Evolutionary conservation across 2,888 invertebrate species (phyloP).

Genomic region (Tinea trinotella): DNA sequence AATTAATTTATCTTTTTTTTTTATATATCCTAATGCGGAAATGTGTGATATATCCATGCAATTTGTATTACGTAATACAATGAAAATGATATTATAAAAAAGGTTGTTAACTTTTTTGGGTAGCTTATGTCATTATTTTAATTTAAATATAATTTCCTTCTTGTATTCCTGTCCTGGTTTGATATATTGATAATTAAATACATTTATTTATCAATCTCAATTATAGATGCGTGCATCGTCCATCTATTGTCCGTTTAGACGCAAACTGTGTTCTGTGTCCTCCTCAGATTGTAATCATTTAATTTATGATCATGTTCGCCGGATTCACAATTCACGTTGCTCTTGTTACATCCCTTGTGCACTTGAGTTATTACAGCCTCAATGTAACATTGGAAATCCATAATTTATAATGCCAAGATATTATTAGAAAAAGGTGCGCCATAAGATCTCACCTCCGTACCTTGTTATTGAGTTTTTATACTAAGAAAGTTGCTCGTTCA

Average conservation of each 20-base stretch:
- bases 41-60: neutral
- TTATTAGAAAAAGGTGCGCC: neutral
- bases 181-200: no score
- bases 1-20: neutral
- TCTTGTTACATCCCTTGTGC: constrained; percentile 14
- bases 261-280: constrained; percentile 26
- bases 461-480: neutral
- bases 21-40: neutral
- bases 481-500: neutral
- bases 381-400: neutral
- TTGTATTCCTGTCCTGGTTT: no score
- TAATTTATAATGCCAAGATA: neutral
- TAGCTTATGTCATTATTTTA: no score
- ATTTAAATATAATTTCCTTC: no score
- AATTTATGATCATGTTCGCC: constrained; percentile 45
- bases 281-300: constrained; percentile 46
- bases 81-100: no score
- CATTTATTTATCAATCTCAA: neutral
- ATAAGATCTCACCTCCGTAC: neutral
- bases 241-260: neutral
- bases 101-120: no score
- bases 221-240: neutral
- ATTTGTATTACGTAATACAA: neutral
- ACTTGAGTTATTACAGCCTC: constrained; percentile 4
- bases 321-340: constrained; percentile 22